A percentile compares a stretch with the other conserved stretches of the same genome.
Conservation (phyloP, 2,113 vertebrate species). For the Cichladusa arquata region DNA sequence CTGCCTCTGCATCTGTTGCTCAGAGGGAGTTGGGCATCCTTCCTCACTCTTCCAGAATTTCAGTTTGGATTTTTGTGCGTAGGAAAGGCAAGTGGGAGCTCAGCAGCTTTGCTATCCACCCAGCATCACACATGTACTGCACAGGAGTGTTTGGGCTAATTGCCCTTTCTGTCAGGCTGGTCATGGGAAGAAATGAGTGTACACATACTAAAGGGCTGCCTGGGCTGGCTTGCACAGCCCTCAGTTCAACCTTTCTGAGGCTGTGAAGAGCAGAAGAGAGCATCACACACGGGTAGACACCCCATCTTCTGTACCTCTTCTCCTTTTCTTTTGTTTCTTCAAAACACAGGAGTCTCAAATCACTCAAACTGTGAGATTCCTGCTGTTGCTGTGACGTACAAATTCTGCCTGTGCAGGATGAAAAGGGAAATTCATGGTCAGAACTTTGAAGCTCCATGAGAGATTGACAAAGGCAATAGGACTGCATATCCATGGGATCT, state of each 20-base stretch:
- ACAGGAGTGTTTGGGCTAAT: neutral
- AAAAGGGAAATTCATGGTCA: neutral
- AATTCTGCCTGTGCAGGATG: neutral
- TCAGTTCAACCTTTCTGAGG: neutral
- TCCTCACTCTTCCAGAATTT: neutral
- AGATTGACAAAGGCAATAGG: neutral
- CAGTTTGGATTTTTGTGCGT: neutral
- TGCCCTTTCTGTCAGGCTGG: neutral
- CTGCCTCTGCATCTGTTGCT: neutral
- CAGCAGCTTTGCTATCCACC: neutral
- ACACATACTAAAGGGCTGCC: neutral
- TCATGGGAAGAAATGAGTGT: neutral
- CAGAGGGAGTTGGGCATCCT: neutral
- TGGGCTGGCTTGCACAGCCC: neutral
- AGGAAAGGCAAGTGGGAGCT: neutral
- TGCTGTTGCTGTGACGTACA: conserved; percentile 5
- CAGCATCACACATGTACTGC: neutral
- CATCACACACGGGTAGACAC: neutral
- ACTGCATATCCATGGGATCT: neutral
- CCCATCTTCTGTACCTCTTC: neutral
- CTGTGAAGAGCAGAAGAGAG: neutral
- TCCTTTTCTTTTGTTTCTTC: neutral
- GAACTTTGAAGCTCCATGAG: neutral
- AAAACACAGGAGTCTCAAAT: neutral
- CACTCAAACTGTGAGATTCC: conserved; percentile 4